Base-by-base conservation (phyloP, 2,888 invertebrate species). In the Dynastes hyllus region DNA sequence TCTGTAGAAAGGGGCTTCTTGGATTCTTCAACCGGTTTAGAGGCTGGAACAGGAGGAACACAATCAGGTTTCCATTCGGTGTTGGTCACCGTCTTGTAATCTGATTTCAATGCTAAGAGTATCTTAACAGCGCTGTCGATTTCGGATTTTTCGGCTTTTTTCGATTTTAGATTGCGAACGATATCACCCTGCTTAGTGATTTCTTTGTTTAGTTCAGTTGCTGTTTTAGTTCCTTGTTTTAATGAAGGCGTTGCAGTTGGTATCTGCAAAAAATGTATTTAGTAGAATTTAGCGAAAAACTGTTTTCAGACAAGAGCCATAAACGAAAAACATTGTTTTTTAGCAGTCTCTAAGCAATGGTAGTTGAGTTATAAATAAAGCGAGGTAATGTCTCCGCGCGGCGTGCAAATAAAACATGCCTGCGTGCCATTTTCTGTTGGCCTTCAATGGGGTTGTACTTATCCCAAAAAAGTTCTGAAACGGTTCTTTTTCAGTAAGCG, bases 61-160 rank as follows among this genome's bases (percentile, higher is more conserved):
- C 71, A 71, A 16, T 87, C 88, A 3, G 91, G 92, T 82, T 91
- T 91, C 91, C 93, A 92, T 78, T 94, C 94, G 83, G 90, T 85
- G 2, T 88, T 94, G 0, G 92, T 92, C 76, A 88, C 82, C 76
- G 87, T 87, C 86, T 93, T 93, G 84, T 91, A 93, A 77, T 92
- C 89, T 1, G 89, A 86, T 87, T 94, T 94, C 65, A 93, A 85
- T 4, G 87, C 85, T 37, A 93, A 85, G 4, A 94, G 88, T 32
- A 83, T 84, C 83, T 92, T 90, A 1, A 94, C 92, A 84, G 91
- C 93, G 32, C 88, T 87, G 81, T 92, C 92, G 37, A 93, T 83
- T 22, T 85, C 82, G 16, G 90, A 88, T 85, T 92, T 92, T 50
- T 89, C 89, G 1, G 90, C 89, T 85, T 93, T 92, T 78, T 90